Conservation (phyloP, 2,797 vertebrate genomes). For the Coracias cyanogaster region DNA sequence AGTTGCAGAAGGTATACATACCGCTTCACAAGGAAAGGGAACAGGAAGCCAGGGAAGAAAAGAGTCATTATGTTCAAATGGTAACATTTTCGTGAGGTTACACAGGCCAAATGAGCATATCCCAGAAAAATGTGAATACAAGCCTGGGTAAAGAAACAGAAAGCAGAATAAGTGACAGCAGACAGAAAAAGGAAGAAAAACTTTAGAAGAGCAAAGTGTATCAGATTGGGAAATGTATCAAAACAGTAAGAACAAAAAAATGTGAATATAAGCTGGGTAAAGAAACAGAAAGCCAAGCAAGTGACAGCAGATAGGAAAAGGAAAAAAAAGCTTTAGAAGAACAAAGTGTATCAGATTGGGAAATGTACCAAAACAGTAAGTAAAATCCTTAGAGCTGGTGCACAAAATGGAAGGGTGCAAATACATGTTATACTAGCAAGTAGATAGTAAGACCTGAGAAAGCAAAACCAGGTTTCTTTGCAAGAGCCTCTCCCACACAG, state of each 20-base stretch:
- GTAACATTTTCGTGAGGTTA: constrained; percentile 52
- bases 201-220: too few relatives aligned
- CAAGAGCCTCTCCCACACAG: neutral
- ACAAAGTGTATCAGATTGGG: too few relatives aligned
- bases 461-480: neutral
- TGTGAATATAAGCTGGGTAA: constrained; percentile 26
- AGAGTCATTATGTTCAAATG: constrained; percentile 57
- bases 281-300: constrained; percentile 19
- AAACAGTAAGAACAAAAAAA: constrained; percentile 31
- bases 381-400: neutral
- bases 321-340: too few relatives aligned
- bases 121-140: constrained; percentile 59
- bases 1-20: constrained; percentile 60
- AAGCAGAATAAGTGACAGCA: neutral
- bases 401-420: neutral
- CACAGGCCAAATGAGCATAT: constrained; percentile 49
- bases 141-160: constrained; percentile 20
- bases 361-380: neutral
- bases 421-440: neutral
- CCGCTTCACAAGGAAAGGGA: constrained; percentile 63
- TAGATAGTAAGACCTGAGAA: neutral
- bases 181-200: rapidly evolving
- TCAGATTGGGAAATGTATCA: neutral
- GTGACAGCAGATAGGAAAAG: neutral
- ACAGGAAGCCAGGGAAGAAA: constrained; percentile 61